phyloP scores from a whole-genome alignment of 2,888 invertebrate species.

The Ophion costatus region DNA sequence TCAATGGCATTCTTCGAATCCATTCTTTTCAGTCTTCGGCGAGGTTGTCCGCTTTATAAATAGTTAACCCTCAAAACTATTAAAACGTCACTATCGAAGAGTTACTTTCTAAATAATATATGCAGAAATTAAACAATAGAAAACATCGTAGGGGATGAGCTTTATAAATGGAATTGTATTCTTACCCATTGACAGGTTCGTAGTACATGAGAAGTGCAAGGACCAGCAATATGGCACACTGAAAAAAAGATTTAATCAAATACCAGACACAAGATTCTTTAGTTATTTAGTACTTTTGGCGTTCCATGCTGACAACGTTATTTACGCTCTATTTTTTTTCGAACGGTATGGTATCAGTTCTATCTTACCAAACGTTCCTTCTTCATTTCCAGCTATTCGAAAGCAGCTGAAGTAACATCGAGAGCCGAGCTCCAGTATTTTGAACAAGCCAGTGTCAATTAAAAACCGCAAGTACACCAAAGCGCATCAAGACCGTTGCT shows the following conservation, averaged over 20 bases:
- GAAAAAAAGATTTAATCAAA: slow-evolving; percentile 37
- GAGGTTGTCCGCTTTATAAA: too few relatives aligned
- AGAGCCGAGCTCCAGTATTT: slow-evolving; percentile 16
- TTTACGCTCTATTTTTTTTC: neutral
- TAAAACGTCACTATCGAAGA: neutral
- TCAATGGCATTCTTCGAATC: too few relatives aligned
- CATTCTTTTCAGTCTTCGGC: too few relatives aligned
- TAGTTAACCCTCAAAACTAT: too few relatives aligned
- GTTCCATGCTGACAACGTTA: neutral
- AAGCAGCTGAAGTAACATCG: slow-evolving; percentile 1
- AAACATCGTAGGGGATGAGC: neutral
- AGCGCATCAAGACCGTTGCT: slow-evolving; percentile 61
- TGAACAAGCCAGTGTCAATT: slow-evolving; percentile 53
- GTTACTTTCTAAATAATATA: neutral
- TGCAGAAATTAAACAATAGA: too few relatives aligned
- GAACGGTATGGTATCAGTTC: neutral
- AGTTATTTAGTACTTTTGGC: neutral
- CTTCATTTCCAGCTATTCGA: slow-evolving; percentile 67
- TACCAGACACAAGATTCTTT: neutral
- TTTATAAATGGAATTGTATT: neutral
- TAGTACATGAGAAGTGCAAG: slow-evolving; percentile 55
- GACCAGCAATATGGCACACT: slow-evolving; percentile 60
- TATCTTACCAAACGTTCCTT: slow-evolving; percentile 73
- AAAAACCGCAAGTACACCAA: slow-evolving; percentile 69
- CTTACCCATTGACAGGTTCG: slow-evolving; percentile 59